Evolutionary conservation across 2,888 invertebrate genomes (phyloP).

Genomic region (Andrena minutula): DNA sequence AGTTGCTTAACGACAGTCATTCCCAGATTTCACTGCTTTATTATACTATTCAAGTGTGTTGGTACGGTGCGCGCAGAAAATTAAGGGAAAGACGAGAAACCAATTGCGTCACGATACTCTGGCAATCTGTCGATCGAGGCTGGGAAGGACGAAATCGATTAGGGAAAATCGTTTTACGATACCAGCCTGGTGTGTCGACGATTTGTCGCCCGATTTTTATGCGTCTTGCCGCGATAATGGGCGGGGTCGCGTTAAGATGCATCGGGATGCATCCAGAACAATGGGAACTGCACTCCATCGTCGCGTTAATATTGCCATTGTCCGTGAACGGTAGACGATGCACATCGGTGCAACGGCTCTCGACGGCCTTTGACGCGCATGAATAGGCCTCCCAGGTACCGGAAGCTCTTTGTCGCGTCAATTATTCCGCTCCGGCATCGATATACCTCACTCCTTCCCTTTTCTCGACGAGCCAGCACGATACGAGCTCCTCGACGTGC

Average conservation of each 20-base stretch:
- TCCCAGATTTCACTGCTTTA: too few relatives aligned
- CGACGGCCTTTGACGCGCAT: conserved; percentile 65
- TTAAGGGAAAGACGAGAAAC: too few relatives aligned
- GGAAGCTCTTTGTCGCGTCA: conserved; percentile 73
- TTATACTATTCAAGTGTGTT: too few relatives aligned
- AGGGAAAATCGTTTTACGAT: neutral
- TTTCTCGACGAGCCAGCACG: conserved; percentile 6
- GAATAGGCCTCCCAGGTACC: conserved; percentile 67
- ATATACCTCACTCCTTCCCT: conserved; percentile 32
- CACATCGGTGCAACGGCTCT: conserved; percentile 58
- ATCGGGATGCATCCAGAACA: conserved; percentile 48
- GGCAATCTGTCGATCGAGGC: too few relatives aligned
- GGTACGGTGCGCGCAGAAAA: too few relatives aligned
- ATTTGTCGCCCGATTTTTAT: conserved; percentile 26
- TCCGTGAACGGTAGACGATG: conserved; percentile 56
- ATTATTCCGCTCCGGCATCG: conserved; percentile 67
- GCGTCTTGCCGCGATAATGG: conserved; percentile 36
- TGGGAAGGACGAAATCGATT: neutral
- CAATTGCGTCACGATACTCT: too few relatives aligned
- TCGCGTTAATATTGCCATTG: conserved; percentile 73
- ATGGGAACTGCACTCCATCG: conserved; percentile 64
- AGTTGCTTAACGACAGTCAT: too few relatives aligned
- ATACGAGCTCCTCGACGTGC: neutral
- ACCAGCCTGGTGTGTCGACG: neutral
- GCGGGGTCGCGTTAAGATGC: conserved; percentile 43